Evolutionary conservation across 2,888 invertebrate species (phyloP), one percentile per base, ranked within the genome.

Genomic region (Phortica magna): DNA sequence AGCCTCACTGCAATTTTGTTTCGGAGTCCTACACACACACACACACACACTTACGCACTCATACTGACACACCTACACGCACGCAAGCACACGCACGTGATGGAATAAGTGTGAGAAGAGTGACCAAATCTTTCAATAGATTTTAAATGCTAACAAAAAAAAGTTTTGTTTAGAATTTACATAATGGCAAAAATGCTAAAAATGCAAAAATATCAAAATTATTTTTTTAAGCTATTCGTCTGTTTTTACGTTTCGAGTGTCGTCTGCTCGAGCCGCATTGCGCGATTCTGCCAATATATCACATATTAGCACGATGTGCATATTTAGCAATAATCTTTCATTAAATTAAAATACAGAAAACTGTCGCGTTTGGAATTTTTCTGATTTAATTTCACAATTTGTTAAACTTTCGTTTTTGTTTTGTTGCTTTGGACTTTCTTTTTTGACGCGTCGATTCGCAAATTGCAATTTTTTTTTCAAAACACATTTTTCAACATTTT

Each of bases 1-100:
- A 90, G 83, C 90, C 89, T 88, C 90, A 89, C 85, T 89, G 83
- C 83, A 83, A 80, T 86, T 87, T 84, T 77, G 74, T 61, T 7
- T 10, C 12, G 64, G 31, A 64, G 39, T 31, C 22, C 14, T 14
- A 64, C 14, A 64, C 64, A 64, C 41, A n/a, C 67, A 67, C 42
- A 43, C 42, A n/a, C 17, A 9, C 14, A 67, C 42, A 41, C 67
- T 67, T n/a, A 4, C 39, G 12, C 64, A 64, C 12, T 14, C 19
- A 64, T 5, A 64, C 39, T n/a, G 14, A 64, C 64, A 64, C 22
- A 64, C 64, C 22, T 14, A 64, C 64, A 31, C 64, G 17, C 9
- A 64, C 22, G 39, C 64, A 19, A 14, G 17, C 19, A 4, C 31
- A 31, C 31, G 31, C 31, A 31, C 31, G 31, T 31, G 31, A 31